These are phyloP conservation scores for Anableps anableps DNA, from an alignment of 2,797 vertebrate genomes.

Conservation along the genomic window DNA sequence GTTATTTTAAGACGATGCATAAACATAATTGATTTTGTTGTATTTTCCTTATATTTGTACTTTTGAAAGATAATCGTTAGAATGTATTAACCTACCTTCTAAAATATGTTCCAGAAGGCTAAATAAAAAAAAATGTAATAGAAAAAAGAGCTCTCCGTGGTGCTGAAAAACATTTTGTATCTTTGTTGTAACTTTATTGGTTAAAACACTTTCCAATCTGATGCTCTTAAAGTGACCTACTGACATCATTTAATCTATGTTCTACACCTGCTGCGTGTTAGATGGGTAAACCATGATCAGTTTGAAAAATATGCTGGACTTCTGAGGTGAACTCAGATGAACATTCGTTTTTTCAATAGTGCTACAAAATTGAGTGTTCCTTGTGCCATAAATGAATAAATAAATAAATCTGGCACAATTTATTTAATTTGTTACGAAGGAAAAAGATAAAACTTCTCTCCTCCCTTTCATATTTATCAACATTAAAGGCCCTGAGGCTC, in stretches of 20 bases:
- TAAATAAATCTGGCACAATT: neutral
- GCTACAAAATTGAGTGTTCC: slow-evolving; percentile 9
- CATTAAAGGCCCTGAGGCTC: slow-evolving; percentile 49
- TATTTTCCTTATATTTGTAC: neutral
- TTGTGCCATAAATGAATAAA: slow-evolving; percentile 17
- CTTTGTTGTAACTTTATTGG: slow-evolving; percentile 8
- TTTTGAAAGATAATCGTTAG: neutral
- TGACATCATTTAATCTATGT: slow-evolving; percentile 8
- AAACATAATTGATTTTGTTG: neutral
- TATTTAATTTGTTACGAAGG: neutral
- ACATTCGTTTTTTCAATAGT: slow-evolving; percentile 20
- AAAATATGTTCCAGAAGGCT: neutral
- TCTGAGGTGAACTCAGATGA: slow-evolving; percentile 4
- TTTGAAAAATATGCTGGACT: slow-evolving; percentile 3
- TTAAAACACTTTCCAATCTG: neutral
- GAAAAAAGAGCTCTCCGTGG: slow-evolving; percentile 44
- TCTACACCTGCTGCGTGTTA: neutral
- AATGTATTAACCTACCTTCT: neutral
- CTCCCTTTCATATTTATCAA: slow-evolving; percentile 36
- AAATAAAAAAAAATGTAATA: neutral
- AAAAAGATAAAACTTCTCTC: slow-evolving; percentile 27
- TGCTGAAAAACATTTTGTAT: slow-evolving; percentile 33
- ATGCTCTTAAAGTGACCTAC: slow-evolving; percentile 20
- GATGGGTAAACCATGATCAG: neutral
- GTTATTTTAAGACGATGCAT: neutral